phyloP scores from a whole-genome alignment of 2,888 invertebrate species.

The Synanthedon formicaeformis region DNA sequence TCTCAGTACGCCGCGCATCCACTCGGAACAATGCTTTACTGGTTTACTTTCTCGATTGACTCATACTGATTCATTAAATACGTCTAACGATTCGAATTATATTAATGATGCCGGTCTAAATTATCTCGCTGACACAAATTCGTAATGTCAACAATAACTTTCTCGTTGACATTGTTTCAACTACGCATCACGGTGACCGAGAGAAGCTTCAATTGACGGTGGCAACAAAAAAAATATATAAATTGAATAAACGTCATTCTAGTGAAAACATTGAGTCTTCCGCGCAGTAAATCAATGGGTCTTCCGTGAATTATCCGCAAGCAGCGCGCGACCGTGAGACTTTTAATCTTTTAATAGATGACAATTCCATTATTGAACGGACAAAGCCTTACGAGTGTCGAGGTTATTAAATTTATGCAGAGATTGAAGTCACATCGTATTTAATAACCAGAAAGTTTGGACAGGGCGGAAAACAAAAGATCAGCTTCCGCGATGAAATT shows the following conservation, averaged over 20 bases:
- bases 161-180: constrained; percentile 21
- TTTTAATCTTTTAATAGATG: constrained; percentile 35
- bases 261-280: too few relatives aligned
- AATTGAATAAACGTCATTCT: too few relatives aligned
- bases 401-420: constrained; percentile 17
- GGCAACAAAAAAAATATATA: too few relatives aligned
- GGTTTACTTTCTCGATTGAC: constrained; percentile 70
- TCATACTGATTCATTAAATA: constrained; percentile 62
- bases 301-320: too few relatives aligned
- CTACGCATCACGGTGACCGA: neutral
- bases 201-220: neutral
- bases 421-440: constrained; percentile 16
- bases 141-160: constrained; percentile 37
- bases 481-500: constrained; percentile 33
- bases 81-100: constrained; percentile 55
- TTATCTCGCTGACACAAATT: constrained; percentile 32
- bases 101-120: constrained; percentile 49
- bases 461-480: constrained; percentile 31
- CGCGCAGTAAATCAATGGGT: too few relatives aligned
- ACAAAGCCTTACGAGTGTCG: constrained; percentile 8
- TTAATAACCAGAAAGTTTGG: constrained; percentile 25
- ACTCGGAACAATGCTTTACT: constrained; percentile 67
- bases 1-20: constrained; percentile 55
- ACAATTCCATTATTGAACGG: constrained; percentile 18
- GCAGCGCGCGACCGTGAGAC: constrained; percentile 8